Conservation (phyloP, 53 echinoderm and acorn worm species). For the Mesocentrotus franciscanus region DNA sequence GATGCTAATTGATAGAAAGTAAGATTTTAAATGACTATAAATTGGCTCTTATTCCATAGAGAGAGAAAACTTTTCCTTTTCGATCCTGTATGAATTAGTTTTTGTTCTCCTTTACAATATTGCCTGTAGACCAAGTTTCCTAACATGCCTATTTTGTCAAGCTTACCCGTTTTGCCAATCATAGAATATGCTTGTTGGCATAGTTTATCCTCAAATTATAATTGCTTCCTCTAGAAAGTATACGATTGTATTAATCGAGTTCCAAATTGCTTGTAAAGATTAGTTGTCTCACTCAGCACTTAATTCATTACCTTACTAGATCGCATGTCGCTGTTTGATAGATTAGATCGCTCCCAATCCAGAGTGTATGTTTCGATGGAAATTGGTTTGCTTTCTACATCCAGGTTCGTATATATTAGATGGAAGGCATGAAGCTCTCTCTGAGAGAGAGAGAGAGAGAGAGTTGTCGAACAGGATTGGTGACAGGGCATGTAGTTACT, state of each 20-base stretch:
- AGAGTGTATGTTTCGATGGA: background rate
- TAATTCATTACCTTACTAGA: conserved; percentile 11
- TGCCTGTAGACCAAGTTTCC: background rate
- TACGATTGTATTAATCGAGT: conserved; percentile 5
- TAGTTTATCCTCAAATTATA: background rate
- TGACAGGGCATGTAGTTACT: too few species aligned
- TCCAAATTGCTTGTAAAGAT: conserved; percentile 11
- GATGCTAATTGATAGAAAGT: too few species aligned
- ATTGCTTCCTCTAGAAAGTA: background rate
- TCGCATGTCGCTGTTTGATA: background rate
- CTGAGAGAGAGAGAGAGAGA: too few species aligned
- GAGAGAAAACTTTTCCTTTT: too few species aligned
- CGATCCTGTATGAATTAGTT: background rate
- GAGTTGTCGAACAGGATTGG: too few species aligned
- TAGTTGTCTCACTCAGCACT: conserved; percentile 13
- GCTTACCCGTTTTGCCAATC: background rate
- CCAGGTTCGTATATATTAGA: background rate
- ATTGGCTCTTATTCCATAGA: too few species aligned
- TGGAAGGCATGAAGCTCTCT: too few species aligned
- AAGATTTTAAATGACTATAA: too few species aligned
- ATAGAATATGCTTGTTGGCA: background rate
- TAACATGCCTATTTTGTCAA: background rate
- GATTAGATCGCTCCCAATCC: background rate
- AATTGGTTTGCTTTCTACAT: background rate
- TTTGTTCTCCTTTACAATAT: background rate